phyloP scores from a whole-genome alignment of 2,888 invertebrate genomes.

The Dioctria rufipes region DNA sequence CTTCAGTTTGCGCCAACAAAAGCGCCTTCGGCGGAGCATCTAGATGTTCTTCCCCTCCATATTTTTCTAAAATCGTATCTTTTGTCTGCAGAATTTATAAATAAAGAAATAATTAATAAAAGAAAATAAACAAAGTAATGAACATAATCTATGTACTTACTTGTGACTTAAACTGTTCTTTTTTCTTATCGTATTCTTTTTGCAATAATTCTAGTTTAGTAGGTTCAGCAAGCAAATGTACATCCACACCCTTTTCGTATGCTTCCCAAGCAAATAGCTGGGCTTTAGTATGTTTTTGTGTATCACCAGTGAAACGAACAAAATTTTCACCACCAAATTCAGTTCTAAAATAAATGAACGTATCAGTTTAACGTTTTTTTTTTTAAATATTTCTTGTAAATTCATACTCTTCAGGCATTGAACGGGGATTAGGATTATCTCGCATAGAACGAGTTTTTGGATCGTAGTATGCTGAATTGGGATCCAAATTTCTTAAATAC shows the following conservation, averaged over 20 bases:
- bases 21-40: slow-evolving; percentile 90
- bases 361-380: not conserved
- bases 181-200: slow-evolving; percentile 90
- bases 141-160: slow-evolving; percentile 2
- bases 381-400: not conserved
- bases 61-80: slow-evolving; percentile 89
- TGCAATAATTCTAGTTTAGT: slow-evolving; percentile 95
- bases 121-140: slow-evolving; percentile 53
- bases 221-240: slow-evolving; percentile 96
- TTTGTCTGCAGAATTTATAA: slow-evolving; percentile 80
- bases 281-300: slow-evolving; percentile 88
- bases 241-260: slow-evolving; percentile 92
- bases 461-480: slow-evolving; percentile 98
- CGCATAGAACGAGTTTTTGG: slow-evolving; percentile 99
- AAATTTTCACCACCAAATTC: slow-evolving; percentile 98
- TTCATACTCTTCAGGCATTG: slow-evolving; percentile 76
- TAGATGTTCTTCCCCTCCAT: slow-evolving; percentile 95
- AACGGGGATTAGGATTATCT: slow-evolving; percentile 89
- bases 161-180: slow-evolving; percentile 86
- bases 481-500: slow-evolving; percentile 96
- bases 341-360: slow-evolving; percentile 69
- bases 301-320: slow-evolving; percentile 95
- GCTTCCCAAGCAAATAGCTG: slow-evolving; percentile 99
- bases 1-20: slow-evolving; percentile 91
- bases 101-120: not conserved